Conservation (phyloP, 2,797 vertebrate genomes). For the Parauchenoglanis ngamensis region DNA sequence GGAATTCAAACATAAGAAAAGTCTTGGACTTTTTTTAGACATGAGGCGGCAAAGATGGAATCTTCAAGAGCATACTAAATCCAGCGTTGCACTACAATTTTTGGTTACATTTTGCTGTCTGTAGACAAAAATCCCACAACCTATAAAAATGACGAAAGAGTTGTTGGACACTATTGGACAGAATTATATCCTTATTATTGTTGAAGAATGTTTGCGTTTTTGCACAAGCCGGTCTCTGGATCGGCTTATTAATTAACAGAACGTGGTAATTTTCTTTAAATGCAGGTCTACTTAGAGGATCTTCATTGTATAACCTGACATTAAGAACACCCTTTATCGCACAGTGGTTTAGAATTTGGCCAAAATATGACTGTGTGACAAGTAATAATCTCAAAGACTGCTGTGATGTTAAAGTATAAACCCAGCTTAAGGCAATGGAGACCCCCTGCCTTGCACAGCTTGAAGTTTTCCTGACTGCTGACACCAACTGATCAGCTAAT, state of each 20-base stretch:
- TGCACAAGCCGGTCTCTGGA: background rate
- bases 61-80: background rate
- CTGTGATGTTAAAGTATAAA: conserved; percentile 8
- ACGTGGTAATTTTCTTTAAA: background rate
- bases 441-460: conserved; percentile 14
- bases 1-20: background rate
- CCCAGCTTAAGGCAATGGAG: conserved; percentile 11
- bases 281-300: background rate
- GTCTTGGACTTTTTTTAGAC: background rate
- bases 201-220: background rate
- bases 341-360: background rate
- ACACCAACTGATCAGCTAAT: conserved; percentile 1
- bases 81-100: background rate
- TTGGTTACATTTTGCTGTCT: too few species aligned
- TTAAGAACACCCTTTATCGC: too few species aligned
- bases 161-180: background rate
- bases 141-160: too few species aligned
- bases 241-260: background rate
- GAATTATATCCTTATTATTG: background rate
- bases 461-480: background rate
- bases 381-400: background rate
- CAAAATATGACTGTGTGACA: conserved; percentile 13
- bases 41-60: background rate
- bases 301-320: background rate
- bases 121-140: too few species aligned